A percentile compares a stretch with the other conserved stretches of the same genome.
Conservation (phyloP, 2,888 invertebrate genomes). For the Sesia bembeciformis region DNA sequence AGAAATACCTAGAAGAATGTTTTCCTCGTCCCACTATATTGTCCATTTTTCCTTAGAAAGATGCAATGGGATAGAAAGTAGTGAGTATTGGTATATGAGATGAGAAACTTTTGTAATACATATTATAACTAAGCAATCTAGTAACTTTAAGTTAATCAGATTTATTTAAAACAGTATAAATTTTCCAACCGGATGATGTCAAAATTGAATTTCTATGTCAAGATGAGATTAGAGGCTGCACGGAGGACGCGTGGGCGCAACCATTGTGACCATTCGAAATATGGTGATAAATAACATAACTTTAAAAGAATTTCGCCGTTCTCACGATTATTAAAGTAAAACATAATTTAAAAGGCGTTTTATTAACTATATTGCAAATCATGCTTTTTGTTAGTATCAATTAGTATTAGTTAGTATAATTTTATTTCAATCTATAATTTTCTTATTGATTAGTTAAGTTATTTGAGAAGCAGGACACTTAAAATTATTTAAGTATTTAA, state of each 20-base stretch:
- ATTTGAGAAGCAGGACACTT: no score
- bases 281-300: conserved; percentile 31
- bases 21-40: no score
- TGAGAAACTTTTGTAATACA: no score
- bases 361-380: background rate
- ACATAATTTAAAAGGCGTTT: background rate
- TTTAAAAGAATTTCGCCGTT: background rate
- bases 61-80: no score
- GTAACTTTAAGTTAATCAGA: no score
- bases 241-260: conserved; percentile 29
- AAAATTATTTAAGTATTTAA: no score
- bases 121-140: no score
- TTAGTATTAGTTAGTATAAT: background rate
- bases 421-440: no score
- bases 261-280: conserved; percentile 9
- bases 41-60: no score
- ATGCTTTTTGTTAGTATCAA: background rate
- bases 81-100: no score
- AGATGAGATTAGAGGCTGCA: conserved; percentile 19
- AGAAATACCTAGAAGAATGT: no score
- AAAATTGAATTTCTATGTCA: conserved; percentile 48
- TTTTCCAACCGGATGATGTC: conserved; percentile 14
- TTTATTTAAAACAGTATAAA: background rate
- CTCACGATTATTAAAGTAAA: background rate
- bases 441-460: no score